Percentiles rank a stretch among this genome's conserved stretches.
Evolutionary conservation across 92 coral and sea anemone species (phyloP).

Genomic region (Parazoanthus darwini): DNA sequence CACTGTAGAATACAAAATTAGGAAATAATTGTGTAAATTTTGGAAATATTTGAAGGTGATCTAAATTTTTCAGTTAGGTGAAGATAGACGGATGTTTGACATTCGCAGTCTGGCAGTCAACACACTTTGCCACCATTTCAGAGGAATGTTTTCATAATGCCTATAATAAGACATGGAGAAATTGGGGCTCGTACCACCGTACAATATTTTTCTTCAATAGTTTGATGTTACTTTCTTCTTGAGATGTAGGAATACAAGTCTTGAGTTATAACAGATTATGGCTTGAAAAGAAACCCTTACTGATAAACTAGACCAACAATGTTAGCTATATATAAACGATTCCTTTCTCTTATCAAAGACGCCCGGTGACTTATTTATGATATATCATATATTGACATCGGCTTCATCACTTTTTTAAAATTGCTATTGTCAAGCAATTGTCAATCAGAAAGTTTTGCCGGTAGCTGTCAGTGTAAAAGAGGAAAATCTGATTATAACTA

Average conservation of each 20-base stretch:
- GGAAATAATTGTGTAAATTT: not conserved
- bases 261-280: too few species aligned
- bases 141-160: not conserved
- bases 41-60: not conserved
- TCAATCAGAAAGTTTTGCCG: not conserved
- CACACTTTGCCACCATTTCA: not conserved
- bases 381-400: not conserved
- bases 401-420: not conserved
- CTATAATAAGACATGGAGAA: not conserved
- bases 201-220: not conserved
- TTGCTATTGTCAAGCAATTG: constrained; percentile 6
- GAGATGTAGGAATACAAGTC: not conserved
- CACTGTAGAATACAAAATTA: not conserved
- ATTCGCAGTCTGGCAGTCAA: not conserved
- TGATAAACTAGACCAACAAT: not conserved
- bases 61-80: not conserved
- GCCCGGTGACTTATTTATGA: not conserved
- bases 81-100: not conserved
- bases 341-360: not conserved
- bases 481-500: not conserved
- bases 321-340: not conserved
- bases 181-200: not conserved
- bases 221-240: not conserved
- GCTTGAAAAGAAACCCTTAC: not conserved
- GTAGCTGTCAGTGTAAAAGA: not conserved